Conservation (phyloP, 2,888 invertebrate species). For the Chorisops tibialis region DNA sequence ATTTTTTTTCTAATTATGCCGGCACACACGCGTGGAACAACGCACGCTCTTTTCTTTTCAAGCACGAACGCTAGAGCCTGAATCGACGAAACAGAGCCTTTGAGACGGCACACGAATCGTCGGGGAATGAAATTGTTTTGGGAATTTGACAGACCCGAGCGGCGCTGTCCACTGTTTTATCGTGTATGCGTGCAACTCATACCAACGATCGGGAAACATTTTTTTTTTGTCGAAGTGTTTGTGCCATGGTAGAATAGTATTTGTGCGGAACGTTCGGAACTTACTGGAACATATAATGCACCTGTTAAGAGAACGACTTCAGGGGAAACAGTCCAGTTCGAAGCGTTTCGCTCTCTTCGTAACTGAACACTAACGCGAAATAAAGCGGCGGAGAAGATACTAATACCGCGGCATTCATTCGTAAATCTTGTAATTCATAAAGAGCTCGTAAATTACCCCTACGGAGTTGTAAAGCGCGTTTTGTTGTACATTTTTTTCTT, state of each 20-base stretch:
- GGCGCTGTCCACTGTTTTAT: not conserved
- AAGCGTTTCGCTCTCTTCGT: not conserved
- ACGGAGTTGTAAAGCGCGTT: slow-evolving; percentile 25
- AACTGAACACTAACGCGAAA: not conserved
- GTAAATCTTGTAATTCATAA: slow-evolving; percentile 31
- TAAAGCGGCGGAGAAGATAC: not conserved
- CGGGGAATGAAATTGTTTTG: slow-evolving; percentile 37
- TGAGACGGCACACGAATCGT: slow-evolving; percentile 35
- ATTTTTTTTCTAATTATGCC: not conserved
- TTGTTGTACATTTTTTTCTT: slow-evolving; percentile 23
- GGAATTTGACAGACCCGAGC: slow-evolving; percentile 22
- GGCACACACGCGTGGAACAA: slow-evolving; percentile 8
- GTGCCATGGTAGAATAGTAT: not conserved
- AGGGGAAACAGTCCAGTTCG: not conserved
- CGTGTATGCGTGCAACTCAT: not conserved
- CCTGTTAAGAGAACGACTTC: slow-evolving; percentile 4
- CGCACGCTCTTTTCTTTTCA: not conserved
- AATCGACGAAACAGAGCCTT: not conserved
- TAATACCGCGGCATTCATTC: not conserved
- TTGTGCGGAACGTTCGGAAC: slow-evolving; percentile 2
- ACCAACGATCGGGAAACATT: not conserved
- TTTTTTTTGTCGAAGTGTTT: not conserved
- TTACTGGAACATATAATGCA: not conserved
- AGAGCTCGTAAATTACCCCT: slow-evolving; percentile 33
- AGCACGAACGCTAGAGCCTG: not conserved